Conservation (phyloP, 2,797 vertebrate genomes). For the Dipus sagitta region DNA sequence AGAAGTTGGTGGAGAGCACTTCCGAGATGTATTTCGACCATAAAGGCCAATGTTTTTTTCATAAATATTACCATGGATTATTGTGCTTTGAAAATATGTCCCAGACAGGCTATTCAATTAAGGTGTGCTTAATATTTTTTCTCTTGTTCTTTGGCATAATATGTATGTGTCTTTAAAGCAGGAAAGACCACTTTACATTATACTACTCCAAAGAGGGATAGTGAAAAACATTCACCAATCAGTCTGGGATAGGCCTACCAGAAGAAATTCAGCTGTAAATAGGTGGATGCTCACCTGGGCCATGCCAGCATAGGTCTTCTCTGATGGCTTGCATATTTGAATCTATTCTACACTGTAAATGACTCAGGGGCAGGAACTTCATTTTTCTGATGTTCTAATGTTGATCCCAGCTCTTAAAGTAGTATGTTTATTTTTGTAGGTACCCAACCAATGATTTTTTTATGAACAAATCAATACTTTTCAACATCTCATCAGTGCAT, state of each 20-base stretch:
- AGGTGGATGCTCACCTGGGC: neutral
- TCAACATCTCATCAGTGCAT: neutral
- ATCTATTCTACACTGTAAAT: neutral
- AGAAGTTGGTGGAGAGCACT: neutral
- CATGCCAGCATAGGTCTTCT: neutral
- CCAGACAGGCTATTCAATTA: neutral
- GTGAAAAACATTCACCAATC: neutral
- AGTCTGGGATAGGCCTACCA: neutral
- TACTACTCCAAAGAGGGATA: neutral
- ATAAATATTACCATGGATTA: neutral
- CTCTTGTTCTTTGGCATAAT: neutral
- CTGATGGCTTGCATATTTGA: neutral
- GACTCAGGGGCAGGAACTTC: neutral
- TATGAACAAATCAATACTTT: neutral
- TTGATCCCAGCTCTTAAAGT: neutral
- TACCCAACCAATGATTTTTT: neutral
- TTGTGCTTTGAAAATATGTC: neutral
- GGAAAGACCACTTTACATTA: neutral
- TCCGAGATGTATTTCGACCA: neutral
- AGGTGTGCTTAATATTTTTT: neutral
- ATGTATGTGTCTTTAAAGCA: neutral
- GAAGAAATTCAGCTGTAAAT: neutral
- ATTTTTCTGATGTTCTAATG: neutral
- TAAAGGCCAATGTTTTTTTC: neutral
- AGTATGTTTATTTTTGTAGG: neutral